Percentiles rank a stretch among this genome's conserved stretches.
Evolutionary conservation across 2,797 vertebrate genomes (phyloP).

Genomic region (Enteromius mattozi): DNA sequence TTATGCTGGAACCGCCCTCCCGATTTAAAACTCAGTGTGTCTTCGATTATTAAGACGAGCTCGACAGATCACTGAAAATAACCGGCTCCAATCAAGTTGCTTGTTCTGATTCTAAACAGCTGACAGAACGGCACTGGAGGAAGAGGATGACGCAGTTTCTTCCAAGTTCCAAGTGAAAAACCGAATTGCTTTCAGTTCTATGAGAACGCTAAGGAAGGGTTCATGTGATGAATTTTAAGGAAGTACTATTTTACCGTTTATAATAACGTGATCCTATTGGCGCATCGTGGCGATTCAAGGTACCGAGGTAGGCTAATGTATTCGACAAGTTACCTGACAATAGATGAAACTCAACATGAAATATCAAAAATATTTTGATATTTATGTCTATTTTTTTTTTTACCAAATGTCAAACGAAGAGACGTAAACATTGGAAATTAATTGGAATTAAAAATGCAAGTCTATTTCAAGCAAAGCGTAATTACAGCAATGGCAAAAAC

Average conservation of each 20-base stretch:
- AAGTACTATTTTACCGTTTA: background rate
- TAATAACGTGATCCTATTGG: background rate
- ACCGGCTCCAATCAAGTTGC: background rate
- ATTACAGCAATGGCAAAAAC: background rate
- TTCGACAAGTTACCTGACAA: background rate
- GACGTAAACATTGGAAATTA: background rate
- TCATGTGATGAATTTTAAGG: background rate
- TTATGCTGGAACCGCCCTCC: background rate
- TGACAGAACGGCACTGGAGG: background rate
- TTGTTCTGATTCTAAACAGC: background rate
- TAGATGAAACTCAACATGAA: background rate
- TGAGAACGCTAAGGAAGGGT: background rate
- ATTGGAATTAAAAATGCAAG: background rate
- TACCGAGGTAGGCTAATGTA: background rate
- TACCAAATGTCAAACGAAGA: background rate
- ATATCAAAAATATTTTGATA: background rate
- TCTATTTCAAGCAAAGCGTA: background rate
- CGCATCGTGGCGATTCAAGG: background rate
- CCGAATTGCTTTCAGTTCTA: background rate
- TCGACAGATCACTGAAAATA: background rate
- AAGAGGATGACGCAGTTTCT: background rate
- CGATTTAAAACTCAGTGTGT: background rate
- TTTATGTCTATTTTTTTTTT: background rate
- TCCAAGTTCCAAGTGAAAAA: background rate
- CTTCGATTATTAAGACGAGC: background rate